Percentiles rank a stretch among this genome's conserved stretches.
Evolutionary conservation across 2,113 vertebrate species (phyloP).

Genomic region (Sceloporus undulatus): DNA sequence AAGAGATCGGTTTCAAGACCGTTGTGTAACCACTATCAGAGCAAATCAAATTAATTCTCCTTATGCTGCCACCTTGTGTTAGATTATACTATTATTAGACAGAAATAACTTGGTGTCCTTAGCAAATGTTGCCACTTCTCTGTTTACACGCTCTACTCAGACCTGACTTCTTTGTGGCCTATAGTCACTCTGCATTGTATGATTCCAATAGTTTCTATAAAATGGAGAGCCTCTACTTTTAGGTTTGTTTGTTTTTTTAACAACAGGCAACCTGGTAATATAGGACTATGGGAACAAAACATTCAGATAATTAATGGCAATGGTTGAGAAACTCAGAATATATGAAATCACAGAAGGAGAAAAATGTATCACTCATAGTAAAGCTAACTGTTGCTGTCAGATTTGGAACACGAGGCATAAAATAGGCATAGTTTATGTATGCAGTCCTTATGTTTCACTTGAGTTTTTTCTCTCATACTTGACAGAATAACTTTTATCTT

Average conservation of each 20-base stretch:
- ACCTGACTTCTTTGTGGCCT: background rate
- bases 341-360: background rate
- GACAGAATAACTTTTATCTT: background rate
- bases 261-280: background rate
- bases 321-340: background rate
- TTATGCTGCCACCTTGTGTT: background rate
- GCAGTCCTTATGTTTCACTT: background rate
- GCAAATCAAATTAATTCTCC: background rate
- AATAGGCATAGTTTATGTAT: background rate
- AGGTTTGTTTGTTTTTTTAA: background rate
- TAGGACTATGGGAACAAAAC: background rate
- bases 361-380: background rate
- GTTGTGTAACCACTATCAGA: background rate
- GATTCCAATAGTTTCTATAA: background rate
- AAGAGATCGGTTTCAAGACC: background rate
- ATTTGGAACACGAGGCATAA: background rate
- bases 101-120: background rate
- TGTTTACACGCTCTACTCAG: background rate
- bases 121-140: background rate
- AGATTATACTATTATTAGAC: background rate
- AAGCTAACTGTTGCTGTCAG: background rate
- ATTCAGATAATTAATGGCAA: background rate
- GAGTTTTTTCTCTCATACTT: background rate
- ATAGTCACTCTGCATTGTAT: background rate
- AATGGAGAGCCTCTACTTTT: background rate